Base-by-base conservation (phyloP, 2,888 invertebrate genomes). In the Malacosoma neustria region DNA sequence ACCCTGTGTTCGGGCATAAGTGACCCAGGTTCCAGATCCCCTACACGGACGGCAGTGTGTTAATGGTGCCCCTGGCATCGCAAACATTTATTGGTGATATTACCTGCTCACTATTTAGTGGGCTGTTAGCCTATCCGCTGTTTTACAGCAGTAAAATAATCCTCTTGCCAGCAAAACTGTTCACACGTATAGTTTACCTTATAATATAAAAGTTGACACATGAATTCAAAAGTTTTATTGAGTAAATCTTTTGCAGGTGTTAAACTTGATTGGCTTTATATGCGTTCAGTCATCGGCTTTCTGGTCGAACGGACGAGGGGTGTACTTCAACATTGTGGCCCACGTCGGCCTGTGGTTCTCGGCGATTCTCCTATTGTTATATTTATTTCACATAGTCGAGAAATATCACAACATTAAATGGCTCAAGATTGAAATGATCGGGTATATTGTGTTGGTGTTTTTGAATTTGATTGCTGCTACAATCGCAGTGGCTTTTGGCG, bases 381-480 rank as follows among this genome's bases (percentile, higher is more conserved):
- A 96, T 66, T 61, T 94, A 34, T 93, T 94, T 71, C 96, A 96
- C 63, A 76, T 95, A 3, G 89, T 96, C 33, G 96, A 96, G 72
- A 93, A 92, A 59, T 90, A 93, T 55, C 91, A 91, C 61, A 91
- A 90, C 61, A 88, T 96, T 49, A 95, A 94, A 13, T 96, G 96
- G 96, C 74, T 95, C 41, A 92, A 92, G 69, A 89, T 93, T 47
- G 95, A 96, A 74, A 88, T 95, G 65, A 76, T 89, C n/a, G 93
- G 88, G 56, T 92, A 90, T 59, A 87, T 87, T 1, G 51, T 91
- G 6, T 91, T 93, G 89, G 85, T 91, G 4, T 76, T 91, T 33
- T 87, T 93, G 50, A 93, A 93, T 60, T 79, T 96, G 45, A 89
- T 94, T 34, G 93, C 93, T 0, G 89, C 94, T 0, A 88, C 91